Evolutionary conservation across 35 echinoderm and acorn worm species (phyloP).

Genomic region (Stichopus chloronotus): DNA sequence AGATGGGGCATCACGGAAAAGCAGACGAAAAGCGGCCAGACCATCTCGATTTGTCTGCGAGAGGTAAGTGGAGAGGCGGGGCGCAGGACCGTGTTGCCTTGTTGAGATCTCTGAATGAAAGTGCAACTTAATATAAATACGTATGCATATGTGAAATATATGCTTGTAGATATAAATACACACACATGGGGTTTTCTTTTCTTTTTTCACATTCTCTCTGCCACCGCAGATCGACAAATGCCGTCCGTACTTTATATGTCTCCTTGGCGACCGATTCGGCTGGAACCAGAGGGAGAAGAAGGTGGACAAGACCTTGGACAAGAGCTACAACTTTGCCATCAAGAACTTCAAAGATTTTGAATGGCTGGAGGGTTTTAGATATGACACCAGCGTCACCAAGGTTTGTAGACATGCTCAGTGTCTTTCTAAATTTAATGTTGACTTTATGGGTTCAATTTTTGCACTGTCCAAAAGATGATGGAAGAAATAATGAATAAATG

Average conservation of each 20-base stretch:
- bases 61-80: conserved; percentile 57
- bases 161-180: too few species aligned
- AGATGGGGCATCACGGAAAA: conserved; percentile 89
- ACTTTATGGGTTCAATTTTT: background rate
- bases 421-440: background rate
- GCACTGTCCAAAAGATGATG: background rate
- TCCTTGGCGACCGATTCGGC: conserved; percentile 84
- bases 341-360: conserved; percentile 65
- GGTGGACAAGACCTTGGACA: conserved; percentile 74
- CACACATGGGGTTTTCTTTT: background rate
- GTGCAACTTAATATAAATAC: background rate
- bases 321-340: conserved; percentile 72
- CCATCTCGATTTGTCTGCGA: conserved; percentile 86
- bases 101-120: background rate
- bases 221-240: conserved; percentile 80
- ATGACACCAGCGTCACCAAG: conserved; percentile 85
- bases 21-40: conserved; percentile 72
- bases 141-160: too few species aligned
- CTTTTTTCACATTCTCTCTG: background rate
- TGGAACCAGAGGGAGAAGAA: conserved; percentile 78
- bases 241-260: conserved; percentile 91
- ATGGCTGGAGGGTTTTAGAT: conserved; percentile 81
- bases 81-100: background rate
- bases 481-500: background rate
- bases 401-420: conserved; percentile 17